These are phyloP conservation scores for Aplochiton taeniatus DNA, from an alignment of 2,797 vertebrate species.

Conservation along the genomic window DNA sequence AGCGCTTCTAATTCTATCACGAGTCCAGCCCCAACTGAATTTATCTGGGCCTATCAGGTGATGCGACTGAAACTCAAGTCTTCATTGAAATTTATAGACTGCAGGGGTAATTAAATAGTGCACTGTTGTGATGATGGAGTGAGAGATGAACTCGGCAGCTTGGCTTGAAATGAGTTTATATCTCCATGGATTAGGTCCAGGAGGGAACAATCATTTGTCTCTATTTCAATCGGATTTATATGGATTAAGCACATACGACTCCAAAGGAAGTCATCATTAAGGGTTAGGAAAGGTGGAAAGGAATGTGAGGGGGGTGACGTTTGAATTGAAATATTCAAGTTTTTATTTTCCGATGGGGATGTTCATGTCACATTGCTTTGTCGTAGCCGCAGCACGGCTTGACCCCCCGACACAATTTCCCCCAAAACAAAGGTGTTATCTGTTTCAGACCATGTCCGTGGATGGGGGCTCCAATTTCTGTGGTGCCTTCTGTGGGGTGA, in stretches of 20 bases:
- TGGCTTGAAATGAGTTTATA: constrained; percentile 26
- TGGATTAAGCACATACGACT: constrained; percentile 16
- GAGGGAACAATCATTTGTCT: constrained; percentile 42
- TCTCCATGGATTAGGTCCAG: constrained; percentile 20
- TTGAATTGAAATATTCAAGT: constrained; percentile 40
- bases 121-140: constrained; percentile 51
- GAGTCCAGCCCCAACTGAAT: constrained; percentile 52
- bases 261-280: constrained; percentile 33
- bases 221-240: constrained; percentile 33
- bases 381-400: background rate
- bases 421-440: constrained; percentile 38
- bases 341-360: no score
- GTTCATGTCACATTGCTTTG: constrained; percentile 13
- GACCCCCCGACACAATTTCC: constrained; percentile 26
- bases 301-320: constrained; percentile 11
- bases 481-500: constrained; percentile 49
- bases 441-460: constrained; percentile 49
- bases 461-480: constrained; percentile 49
- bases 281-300: constrained; percentile 25
- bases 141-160: constrained; percentile 37
- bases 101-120: constrained; percentile 66
- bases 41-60: constrained; percentile 59
- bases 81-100: constrained; percentile 55
- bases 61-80: constrained; percentile 64
- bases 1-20: constrained; percentile 62